Conservation (phyloP, 1,140 invertebrate genomes). For the Procambarus virginalis region DNA sequence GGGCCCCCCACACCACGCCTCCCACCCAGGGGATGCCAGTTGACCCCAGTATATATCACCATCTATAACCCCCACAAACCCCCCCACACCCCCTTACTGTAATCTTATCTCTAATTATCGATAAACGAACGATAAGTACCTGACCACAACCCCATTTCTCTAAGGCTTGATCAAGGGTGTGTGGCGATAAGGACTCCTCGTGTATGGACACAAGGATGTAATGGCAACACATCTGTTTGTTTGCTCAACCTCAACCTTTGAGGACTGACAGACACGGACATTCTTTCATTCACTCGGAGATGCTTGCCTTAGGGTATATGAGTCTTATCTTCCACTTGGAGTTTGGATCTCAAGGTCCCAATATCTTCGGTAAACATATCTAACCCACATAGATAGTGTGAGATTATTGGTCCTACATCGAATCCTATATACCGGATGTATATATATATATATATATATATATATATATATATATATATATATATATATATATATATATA, state of each 20-base stretch:
- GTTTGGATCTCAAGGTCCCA: background rate
- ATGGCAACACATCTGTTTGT: conserved; percentile 30
- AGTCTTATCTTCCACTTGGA: conserved; percentile 32
- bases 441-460: background rate
- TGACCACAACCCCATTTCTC: background rate
- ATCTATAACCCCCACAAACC: background rate
- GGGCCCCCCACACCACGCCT: too few relatives aligned
- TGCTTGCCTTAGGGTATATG: background rate
- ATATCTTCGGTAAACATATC: background rate
- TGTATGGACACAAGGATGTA: background rate
- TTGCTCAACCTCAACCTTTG: conserved; percentile 10
- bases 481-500: too few relatives aligned
- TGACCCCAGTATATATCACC: background rate
- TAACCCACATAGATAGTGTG: background rate
- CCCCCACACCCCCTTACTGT: background rate
- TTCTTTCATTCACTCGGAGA: conserved; percentile 27
- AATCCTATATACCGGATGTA: background rate
- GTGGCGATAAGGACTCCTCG: background rate
- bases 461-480: too few relatives aligned
- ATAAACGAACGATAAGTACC: background rate
- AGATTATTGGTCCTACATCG: background rate
- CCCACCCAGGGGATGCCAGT: background rate
- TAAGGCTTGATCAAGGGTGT: background rate
- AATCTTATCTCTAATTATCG: background rate
- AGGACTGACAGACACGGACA: background rate